Evolutionary conservation across 37 sponge, comb jelly and placozoan species (phyloP).

Genomic region (Cliona cf. orientalis): DNA sequence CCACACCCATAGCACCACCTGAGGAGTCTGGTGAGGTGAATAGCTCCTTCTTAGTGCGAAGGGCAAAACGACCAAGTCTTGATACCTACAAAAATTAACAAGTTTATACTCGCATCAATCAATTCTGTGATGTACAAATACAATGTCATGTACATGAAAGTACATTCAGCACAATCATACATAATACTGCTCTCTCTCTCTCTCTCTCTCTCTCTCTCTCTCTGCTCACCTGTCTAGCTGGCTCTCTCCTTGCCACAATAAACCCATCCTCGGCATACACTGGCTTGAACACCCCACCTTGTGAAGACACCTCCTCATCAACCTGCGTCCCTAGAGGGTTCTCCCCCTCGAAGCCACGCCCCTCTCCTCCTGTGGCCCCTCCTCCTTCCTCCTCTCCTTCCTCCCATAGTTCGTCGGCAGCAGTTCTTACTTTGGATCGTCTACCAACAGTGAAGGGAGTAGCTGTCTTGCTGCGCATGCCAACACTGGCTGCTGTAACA

Average conservation of each 20-base stretch:
- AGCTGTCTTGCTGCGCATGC: too few relatives aligned
- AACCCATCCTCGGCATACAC: slow-evolving; percentile 43
- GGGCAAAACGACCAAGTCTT: slow-evolving; percentile 10
- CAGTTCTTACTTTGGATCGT: slow-evolving; percentile 38
- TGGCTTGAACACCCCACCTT: slow-evolving; percentile 20
- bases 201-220: too few relatives aligned
- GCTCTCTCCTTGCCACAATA: slow-evolving; percentile 18
- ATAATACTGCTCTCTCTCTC: too few relatives aligned
- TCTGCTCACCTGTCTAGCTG: slow-evolving; percentile 7
- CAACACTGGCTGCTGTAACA: too few relatives aligned
- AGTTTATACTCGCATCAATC: background rate
- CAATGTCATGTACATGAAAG: too few relatives aligned
- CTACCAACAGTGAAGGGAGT: slow-evolving; percentile 15
- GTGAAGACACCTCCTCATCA: background rate
- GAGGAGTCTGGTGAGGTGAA: background rate
- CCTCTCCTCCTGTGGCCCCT: background rate
- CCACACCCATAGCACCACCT: background rate
- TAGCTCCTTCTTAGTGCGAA: background rate
- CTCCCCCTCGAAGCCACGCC: slow-evolving; percentile 29
- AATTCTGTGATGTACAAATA: background rate
- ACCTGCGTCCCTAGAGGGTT: slow-evolving; percentile 18
- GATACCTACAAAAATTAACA: background rate
- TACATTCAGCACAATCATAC: too few relatives aligned
- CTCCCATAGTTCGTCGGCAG: slow-evolving; percentile 10
- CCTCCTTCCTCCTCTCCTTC: slow-evolving; percentile 13